Conservation (phyloP, 30 jellyfish, hydroid and myxozoan genomes). For the Chironex yamaguchii region DNA sequence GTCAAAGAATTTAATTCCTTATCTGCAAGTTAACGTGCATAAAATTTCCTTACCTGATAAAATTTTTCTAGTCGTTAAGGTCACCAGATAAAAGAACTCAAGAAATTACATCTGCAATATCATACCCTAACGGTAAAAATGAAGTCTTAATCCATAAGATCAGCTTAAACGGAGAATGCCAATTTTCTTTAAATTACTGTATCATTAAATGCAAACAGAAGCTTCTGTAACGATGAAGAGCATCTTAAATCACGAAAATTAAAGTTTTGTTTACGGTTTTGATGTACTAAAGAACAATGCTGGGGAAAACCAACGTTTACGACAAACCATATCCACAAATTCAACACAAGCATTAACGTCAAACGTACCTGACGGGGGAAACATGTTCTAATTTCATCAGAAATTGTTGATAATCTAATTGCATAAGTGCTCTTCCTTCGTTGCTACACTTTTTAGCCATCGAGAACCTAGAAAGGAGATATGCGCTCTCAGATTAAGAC, state of each 20-base stretch:
- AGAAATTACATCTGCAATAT: no score
- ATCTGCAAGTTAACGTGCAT: no score
- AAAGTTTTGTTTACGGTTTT: background rate
- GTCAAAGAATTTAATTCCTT: no score
- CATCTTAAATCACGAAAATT: background rate
- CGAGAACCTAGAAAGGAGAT: slow-evolving; percentile 76
- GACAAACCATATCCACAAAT: background rate
- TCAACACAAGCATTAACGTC: background rate
- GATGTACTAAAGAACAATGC: background rate
- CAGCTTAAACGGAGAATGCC: no score
- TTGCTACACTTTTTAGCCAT: slow-evolving; percentile 89
- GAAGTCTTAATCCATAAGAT: no score
- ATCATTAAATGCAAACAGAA: no score
- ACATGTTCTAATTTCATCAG: slow-evolving; percentile 86
- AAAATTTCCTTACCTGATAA: no score
- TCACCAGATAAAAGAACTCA: no score
- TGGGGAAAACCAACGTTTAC: background rate
- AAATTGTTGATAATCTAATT: slow-evolving; percentile 93
- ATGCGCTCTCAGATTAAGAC: background rate
- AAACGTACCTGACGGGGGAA: slow-evolving; percentile 83
- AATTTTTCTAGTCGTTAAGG: no score
- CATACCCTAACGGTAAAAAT: no score
- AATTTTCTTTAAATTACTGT: no score
- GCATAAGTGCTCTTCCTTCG: slow-evolving; percentile 99
- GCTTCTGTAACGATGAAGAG: background rate